Conservation (phyloP, 2,797 vertebrate genomes). For the Hozukius guyotensis region DNA sequence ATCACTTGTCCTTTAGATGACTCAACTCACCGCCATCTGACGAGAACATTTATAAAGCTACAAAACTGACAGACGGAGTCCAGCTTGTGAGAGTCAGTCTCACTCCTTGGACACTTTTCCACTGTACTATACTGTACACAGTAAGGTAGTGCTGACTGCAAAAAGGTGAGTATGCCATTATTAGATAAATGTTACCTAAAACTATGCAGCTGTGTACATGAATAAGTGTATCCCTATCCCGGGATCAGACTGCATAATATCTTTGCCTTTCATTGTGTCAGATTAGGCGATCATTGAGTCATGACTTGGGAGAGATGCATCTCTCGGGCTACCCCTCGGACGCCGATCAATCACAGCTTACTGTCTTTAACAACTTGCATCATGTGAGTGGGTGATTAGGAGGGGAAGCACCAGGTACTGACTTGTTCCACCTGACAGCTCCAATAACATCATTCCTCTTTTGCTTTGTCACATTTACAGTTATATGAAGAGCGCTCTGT, state of each 20-base stretch:
- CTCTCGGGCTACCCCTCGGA: neutral
- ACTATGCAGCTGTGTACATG: neutral
- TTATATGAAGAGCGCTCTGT: neutral
- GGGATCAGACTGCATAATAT: no score
- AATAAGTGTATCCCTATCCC: no score
- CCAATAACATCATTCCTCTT: neutral
- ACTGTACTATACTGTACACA: neutral
- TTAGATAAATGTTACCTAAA: neutral
- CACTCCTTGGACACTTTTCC: neutral
- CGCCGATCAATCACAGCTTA: neutral
- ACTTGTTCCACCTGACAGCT: neutral
- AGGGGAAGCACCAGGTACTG: neutral
- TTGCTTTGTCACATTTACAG: neutral
- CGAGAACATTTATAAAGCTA: neutral
- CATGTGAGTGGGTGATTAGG: neutral
- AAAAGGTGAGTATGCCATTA: neutral
- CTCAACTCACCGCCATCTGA: constrained; percentile 15
- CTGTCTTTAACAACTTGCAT: neutral
- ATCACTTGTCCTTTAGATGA: constrained; percentile 21
- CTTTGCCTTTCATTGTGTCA: neutral
- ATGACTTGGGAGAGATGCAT: neutral
- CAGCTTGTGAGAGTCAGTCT: neutral
- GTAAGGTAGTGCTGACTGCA: neutral
- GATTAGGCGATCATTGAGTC: neutral
- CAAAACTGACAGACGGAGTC: neutral